phyloP scores from a whole-genome alignment of 1,140 invertebrate genomes.

The Drosophila lacteicornis region DNA sequence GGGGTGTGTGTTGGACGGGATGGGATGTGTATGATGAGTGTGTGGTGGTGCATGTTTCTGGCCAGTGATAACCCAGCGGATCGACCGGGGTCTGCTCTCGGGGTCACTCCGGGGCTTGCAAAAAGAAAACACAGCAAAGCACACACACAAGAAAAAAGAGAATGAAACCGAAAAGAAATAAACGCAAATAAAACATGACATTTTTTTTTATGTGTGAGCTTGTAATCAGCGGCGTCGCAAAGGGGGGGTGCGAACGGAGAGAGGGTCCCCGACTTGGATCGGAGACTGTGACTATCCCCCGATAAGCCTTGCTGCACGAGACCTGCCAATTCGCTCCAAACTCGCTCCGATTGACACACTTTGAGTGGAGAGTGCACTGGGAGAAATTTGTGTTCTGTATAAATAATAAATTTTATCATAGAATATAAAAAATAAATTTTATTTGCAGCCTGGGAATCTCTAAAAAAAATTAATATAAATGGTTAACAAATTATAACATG shows the following conservation, averaged over 20 bases:
- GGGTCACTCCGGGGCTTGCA: constrained; percentile 76
- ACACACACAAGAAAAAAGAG: constrained; percentile 35
- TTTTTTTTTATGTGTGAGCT: constrained; percentile 17
- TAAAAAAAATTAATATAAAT: no score
- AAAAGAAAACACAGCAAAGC: constrained; percentile 54
- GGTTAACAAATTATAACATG: no score
- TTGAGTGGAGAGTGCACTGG: constrained; percentile 3
- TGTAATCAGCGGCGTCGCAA: constrained; percentile 65
- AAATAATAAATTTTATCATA: neutral
- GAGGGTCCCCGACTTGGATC: constrained; percentile 23
- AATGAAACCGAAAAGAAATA: constrained; percentile 38
- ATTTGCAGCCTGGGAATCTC: no score
- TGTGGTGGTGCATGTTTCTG: constrained; percentile 54
- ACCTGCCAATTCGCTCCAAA: constrained; percentile 74
- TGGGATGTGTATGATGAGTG: constrained; percentile 4
- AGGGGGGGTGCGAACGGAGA: neutral
- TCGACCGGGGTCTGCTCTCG: constrained; percentile 51
- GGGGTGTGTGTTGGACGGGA: constrained; percentile 3
- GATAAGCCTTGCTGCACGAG: constrained; percentile 65
- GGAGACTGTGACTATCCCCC: constrained; percentile 32
- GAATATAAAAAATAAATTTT: no score
- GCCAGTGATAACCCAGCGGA: constrained; percentile 71
- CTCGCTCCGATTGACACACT: constrained; percentile 46
- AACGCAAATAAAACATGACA: constrained; percentile 23
- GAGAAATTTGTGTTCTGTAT: neutral